Evolutionary conservation across 2,113 vertebrate genomes (phyloP), one percentile per base, ranked within the genome.

Genomic region (Pedionomus torquatus): DNA sequence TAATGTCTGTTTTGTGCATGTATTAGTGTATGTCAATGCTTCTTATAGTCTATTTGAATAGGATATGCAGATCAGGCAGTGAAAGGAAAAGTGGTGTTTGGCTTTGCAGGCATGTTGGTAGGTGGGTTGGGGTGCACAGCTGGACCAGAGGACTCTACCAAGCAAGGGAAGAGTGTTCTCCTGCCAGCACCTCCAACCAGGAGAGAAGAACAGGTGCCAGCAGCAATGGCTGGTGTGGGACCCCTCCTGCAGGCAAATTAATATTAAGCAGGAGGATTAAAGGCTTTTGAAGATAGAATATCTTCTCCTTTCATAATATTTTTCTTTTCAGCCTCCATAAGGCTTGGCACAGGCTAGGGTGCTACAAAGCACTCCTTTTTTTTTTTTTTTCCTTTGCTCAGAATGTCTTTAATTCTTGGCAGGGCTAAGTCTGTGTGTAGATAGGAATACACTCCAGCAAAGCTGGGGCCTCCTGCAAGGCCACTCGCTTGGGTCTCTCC

Each of bases 321-420:
- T 93, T 94, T 84, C 91, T 91, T 94, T 82, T 57, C 75, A 61
- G 54, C 10, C 41, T 94, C 49, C 61, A 21, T 61, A 90, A 31
- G 81, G 88, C 61, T 79, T 91, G 94, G 93, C 89, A 76, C 48
- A 89, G 74, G 17, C 48, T 28, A 31, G 7, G 52, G 57, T 61
- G 26, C 58, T 85, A 91, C 82, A 96, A 93, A 95, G 78, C 28
- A 20, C 30, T 46, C 10, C n/a, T 51, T 69, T 57, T 55, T 30
- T 30, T 51, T 25, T 51, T 26, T 58, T 35, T 37, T 7, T 10
- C 31, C 39, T 10, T 87, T 69, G 31, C 33, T 91, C n/a, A 76
- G 81, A 94, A 75, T 19, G 44, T 82, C 87, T 90, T 88, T 92
- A 90, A 87, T 94, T 94, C 70, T 71, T 93, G 91, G 95, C 89